phyloP scores from a whole-genome alignment of 2,797 vertebrate genomes.

The Dallia pectoralis region DNA sequence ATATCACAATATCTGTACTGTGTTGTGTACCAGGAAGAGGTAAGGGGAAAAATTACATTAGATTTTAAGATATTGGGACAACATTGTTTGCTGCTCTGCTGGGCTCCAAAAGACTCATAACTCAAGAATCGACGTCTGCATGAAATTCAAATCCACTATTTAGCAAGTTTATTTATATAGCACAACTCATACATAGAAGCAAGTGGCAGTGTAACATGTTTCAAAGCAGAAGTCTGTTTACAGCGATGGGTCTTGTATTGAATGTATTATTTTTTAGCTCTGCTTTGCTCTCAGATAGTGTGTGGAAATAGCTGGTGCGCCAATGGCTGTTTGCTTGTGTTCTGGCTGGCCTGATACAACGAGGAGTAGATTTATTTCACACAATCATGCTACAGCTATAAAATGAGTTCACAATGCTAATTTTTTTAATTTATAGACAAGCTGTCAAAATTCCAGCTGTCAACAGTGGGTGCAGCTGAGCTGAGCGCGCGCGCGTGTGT shows the following conservation, averaged over 20 bases:
- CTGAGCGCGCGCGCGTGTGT: neutral
- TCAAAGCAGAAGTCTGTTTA: conserved; percentile 28
- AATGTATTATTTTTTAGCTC: conserved; percentile 23
- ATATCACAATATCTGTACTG: neutral
- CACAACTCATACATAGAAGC: too few relatives aligned
- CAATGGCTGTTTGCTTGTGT: neutral
- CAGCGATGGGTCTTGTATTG: conserved; percentile 10
- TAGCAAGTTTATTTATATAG: too few relatives aligned
- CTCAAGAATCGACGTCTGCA: neutral
- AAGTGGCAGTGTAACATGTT: conserved; percentile 28
- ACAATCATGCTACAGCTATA: neutral
- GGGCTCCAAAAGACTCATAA: neutral
- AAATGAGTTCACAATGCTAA: neutral
- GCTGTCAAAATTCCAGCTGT: neutral
- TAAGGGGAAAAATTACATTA: conserved; percentile 55
- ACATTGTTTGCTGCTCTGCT: neutral
- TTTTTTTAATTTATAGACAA: neutral
- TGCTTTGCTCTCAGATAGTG: neutral
- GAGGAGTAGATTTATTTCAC: neutral
- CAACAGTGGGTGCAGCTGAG: neutral
- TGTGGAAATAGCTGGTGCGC: neutral
- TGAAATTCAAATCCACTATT: neutral
- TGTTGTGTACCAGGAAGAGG: conserved; percentile 74
- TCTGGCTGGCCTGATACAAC: neutral
- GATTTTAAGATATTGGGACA: neutral